Evolutionary conservation across 2,888 invertebrate genomes (phyloP).

Genomic region (Dendrolimus pini): DNA sequence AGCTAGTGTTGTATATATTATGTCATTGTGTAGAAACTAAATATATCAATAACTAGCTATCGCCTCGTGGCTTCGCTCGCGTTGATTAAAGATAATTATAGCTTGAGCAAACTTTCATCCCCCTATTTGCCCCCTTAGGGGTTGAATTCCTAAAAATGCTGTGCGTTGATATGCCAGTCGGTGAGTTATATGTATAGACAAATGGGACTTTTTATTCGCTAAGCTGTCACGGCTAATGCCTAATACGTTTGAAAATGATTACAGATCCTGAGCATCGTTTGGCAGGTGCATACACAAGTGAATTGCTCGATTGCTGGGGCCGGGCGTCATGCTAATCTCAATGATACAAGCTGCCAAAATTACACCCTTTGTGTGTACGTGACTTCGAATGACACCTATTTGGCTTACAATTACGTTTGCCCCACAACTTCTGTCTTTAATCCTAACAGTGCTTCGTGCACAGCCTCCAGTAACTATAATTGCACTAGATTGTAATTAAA

Average conservation of each 20-base stretch:
- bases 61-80: no score
- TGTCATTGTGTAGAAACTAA: no score
- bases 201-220: no score
- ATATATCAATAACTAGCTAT: no score
- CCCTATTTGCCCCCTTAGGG: no score
- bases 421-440: conserved; percentile 58
- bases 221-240: no score
- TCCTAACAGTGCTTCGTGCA: conserved; percentile 40
- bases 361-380: conserved; percentile 52
- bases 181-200: no score
- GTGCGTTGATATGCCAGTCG: no score
- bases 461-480: conserved; percentile 16
- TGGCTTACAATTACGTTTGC: conserved; percentile 51
- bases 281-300: conserved; percentile 35
- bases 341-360: conserved; percentile 53
- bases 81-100: no score
- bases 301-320: conserved; percentile 41
- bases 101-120: no score
- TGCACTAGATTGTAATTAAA: background rate
- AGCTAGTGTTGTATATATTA: no score
- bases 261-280: conserved; percentile 27
- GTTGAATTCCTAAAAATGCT: no score
- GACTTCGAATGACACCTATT: conserved; percentile 24
- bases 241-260: background rate
- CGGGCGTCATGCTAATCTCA: conserved; percentile 49